Evolutionary conservation across 2,113 vertebrate genomes (phyloP), one percentile per base, ranked within the genome.

Genomic region (Hystrix brachyura): DNA sequence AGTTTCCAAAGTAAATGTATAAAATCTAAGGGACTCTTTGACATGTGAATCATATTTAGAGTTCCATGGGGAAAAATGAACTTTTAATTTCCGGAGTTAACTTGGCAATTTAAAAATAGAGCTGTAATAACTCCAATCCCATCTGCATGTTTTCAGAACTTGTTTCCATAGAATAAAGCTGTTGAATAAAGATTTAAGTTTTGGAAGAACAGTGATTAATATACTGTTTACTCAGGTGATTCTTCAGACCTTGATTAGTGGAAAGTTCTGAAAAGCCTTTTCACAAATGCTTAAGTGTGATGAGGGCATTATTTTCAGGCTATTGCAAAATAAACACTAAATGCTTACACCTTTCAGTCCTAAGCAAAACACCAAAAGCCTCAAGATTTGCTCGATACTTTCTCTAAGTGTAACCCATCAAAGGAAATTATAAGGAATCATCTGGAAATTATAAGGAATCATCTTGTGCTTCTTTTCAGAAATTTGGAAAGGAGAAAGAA

Each of bases 1-100:
- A 87, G 60, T 93, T 97, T 96, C 76, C 67, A 92, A 79, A 90
- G 87, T 96, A 90, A 97, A 92, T 82, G 34, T 85, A 65, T 92
- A 71, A 94, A 92, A 87, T 72, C 8, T 57, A 96, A 97, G 94
- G 34, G 14, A 57, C 85, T 96, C 85, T 95, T 96, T 85, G 88
- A 86, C 59, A 89, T 89, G 74, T 78, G 79, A 96, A 64, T 96
- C 46, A 95, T 95, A 67, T 84, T 96, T 51, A 94, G 71, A 85
- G 90, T 90, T 92, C n/a, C 29, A 13, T 27, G 51, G 78, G 78
- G 69, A 38, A 32, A 91, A 94, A 93, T 90, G 60, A 62, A 83
- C 59, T 87, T 92, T 84, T 95, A 91, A 87, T 94, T 96, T 97
- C 43, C 82, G 27, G 72, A 95, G 91, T 96, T 92, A 93, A 91